Evolutionary conservation across 2,113 vertebrate genomes (phyloP).

Genomic region (Anseranas semipalmata): DNA sequence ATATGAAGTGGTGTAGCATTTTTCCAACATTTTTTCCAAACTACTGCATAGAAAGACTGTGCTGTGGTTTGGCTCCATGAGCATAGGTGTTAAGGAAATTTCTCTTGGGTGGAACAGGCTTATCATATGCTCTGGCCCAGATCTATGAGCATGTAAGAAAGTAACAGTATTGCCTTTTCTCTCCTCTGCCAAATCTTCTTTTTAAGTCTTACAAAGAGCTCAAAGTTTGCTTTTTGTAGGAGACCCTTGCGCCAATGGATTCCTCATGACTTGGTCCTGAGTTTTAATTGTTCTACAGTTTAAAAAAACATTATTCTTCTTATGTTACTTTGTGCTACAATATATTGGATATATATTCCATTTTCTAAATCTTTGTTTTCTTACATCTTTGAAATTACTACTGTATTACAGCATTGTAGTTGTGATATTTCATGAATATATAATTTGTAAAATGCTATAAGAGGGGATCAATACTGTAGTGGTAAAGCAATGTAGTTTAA

Average conservation of each 20-base stretch:
- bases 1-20: background rate
- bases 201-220: background rate
- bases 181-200: background rate
- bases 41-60: background rate
- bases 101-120: background rate
- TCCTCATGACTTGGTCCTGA: background rate
- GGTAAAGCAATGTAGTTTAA: background rate
- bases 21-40: background rate
- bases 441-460: background rate
- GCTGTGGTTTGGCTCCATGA: background rate
- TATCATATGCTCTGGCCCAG: background rate
- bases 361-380: background rate
- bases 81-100: background rate
- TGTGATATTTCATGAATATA: background rate
- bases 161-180: background rate
- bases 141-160: background rate
- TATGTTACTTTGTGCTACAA: background rate
- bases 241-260: background rate
- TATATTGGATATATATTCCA: background rate
- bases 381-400: background rate
- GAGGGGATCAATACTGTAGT: background rate
- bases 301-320: background rate
- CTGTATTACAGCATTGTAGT: background rate
- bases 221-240: background rate
- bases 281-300: background rate